phyloP scores from a whole-genome alignment of 2,797 vertebrate genomes.

The Zenarchopterus dispar region DNA sequence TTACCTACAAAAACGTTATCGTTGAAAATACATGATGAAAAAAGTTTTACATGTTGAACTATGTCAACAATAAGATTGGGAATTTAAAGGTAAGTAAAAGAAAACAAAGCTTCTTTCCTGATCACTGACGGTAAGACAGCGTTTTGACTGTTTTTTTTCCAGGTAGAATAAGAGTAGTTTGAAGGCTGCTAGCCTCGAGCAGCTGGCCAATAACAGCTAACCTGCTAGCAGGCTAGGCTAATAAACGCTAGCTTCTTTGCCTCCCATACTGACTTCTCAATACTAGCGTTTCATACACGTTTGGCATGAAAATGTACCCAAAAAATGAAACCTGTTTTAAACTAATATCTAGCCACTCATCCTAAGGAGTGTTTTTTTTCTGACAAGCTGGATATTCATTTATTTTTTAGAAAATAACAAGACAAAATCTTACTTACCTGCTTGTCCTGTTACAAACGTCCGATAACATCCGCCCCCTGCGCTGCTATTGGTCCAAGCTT shows the following conservation, averaged over 20 bases:
- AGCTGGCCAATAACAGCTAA: conserved; percentile 45
- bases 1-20: conserved; percentile 32
- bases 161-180: conserved; percentile 43
- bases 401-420: conserved; percentile 64
- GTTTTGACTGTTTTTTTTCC: conserved; percentile 21
- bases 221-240: conserved; percentile 67
- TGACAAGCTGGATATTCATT: conserved; percentile 17
- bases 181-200: conserved; percentile 29
- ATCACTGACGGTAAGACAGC: neutral
- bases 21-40: conserved; percentile 47
- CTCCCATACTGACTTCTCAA: conserved; percentile 67
- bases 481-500: conserved; percentile 61
- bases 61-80: neutral
- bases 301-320: conserved; percentile 24
- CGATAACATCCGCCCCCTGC: conserved; percentile 48
- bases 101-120: neutral
- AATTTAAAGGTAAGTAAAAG: neutral
- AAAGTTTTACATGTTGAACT: conserved; percentile 56
- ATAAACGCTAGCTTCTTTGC: conserved; percentile 69
- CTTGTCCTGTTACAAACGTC: conserved; percentile 73
- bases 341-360: neutral
- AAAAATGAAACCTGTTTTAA: conserved; percentile 23
- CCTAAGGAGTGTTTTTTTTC: conserved; percentile 10
- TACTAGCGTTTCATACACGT: conserved; percentile 56
- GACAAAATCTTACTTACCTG: conserved; percentile 79